Evolutionary conservation across 2,888 invertebrate species (phyloP).

Genomic region (Imbricaverruca yamaguchii): DNA sequence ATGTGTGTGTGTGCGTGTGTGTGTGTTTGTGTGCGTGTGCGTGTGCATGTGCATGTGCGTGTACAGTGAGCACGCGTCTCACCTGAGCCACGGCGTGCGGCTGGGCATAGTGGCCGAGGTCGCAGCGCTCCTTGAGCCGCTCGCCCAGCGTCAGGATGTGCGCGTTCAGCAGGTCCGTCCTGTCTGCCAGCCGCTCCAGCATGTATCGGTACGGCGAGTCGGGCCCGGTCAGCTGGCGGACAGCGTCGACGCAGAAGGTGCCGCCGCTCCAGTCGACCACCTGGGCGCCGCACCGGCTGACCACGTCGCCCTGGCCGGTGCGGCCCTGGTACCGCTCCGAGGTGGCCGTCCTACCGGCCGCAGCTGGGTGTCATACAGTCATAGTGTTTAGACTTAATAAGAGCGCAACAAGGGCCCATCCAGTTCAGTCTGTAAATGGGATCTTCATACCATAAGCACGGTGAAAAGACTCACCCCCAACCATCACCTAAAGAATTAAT

Average conservation of each 20-base stretch:
- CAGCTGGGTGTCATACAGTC: no score
- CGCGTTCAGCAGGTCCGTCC: slow-evolving; percentile 43
- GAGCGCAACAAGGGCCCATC: no score
- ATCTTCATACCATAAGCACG: no score
- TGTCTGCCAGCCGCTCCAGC: slow-evolving; percentile 48
- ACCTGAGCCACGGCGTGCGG: slow-evolving; percentile 39
- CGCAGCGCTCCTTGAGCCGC: slow-evolving; percentile 25
- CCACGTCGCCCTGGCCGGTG: background rate
- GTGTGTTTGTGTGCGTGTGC: no score
- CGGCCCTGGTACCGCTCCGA: background rate
- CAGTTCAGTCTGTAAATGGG: no score
- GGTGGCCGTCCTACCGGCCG: background rate
- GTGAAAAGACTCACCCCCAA: no score
- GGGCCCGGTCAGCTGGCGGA: slow-evolving; percentile 23
- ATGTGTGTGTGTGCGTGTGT: no score
- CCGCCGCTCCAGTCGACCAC: background rate
- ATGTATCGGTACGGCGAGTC: slow-evolving; percentile 43
- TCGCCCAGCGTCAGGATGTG: slow-evolving; percentile 36
- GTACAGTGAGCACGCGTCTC: no score
- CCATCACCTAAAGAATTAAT: no score
- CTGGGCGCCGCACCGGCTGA: background rate
- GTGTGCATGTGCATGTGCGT: no score
- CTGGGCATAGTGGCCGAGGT: slow-evolving; percentile 35
- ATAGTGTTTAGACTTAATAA: no score
- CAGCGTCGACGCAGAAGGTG: background rate